These are phyloP conservation scores for Archaeoteleia sp. DNA, from an alignment of 2,888 invertebrate genomes.

Conservation along the genomic window DNA sequence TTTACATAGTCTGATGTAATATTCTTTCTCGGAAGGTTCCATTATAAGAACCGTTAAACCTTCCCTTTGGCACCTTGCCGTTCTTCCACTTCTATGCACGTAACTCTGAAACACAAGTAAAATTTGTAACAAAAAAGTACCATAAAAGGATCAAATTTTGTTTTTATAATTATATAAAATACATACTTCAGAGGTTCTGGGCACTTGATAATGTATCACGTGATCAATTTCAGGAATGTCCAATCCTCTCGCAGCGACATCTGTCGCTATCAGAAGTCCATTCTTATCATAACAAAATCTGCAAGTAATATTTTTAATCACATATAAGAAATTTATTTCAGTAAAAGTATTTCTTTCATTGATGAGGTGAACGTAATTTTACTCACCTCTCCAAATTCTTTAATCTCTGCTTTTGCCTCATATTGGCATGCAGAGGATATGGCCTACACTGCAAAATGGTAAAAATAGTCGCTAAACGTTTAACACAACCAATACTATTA, in stretches of 20 bases:
- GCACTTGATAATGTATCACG: slow-evolving; percentile 98
- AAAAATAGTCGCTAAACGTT: slow-evolving; percentile 83
- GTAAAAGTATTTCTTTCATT: background rate
- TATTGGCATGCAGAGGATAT: slow-evolving; percentile 88
- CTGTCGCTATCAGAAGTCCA: slow-evolving; percentile 92
- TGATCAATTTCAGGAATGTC: slow-evolving; percentile 96
- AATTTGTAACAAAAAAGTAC: too few species aligned
- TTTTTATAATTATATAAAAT: slow-evolving; percentile 2
- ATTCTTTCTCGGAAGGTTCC: slow-evolving; percentile 89
- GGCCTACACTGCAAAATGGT: slow-evolving; percentile 83
- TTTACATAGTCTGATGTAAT: slow-evolving; percentile 87
- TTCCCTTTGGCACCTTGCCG: slow-evolving; percentile 91
- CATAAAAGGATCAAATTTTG: slow-evolving; percentile 22
- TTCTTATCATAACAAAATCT: slow-evolving; percentile 84
- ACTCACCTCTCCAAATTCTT: slow-evolving; percentile 90
- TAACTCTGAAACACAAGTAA: slow-evolving; percentile 86
- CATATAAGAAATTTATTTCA: slow-evolving; percentile 2
- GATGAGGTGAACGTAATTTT: background rate
- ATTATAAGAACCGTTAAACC: slow-evolving; percentile 95
- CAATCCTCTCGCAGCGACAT: slow-evolving; percentile 97
- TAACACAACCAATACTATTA: slow-evolving; percentile 95
- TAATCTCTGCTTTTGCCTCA: slow-evolving; percentile 95
- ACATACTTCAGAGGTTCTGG: slow-evolving; percentile 89
- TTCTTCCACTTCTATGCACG: slow-evolving; percentile 96
- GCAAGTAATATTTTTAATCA: slow-evolving; percentile 47